Evolutionary conservation across 2,888 invertebrate genomes (phyloP).

Genomic region (Bruchidius siliquastri): DNA sequence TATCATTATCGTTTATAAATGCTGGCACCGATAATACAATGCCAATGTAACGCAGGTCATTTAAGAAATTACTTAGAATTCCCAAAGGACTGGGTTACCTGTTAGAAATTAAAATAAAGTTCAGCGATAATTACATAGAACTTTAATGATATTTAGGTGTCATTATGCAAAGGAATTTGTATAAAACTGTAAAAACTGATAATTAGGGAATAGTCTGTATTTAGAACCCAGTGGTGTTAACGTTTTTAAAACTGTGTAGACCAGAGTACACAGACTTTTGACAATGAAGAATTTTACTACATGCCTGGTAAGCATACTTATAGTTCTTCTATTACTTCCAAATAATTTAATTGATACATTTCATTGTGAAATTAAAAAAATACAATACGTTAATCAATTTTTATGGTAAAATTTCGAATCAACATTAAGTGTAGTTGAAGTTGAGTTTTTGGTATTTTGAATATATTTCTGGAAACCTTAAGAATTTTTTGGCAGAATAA

Average conservation of each 20-base stretch:
- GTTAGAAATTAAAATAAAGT: neutral
- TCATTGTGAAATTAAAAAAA: too few relatives aligned
- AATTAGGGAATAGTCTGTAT: neutral
- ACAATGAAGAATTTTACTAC: neutral
- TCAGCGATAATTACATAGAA: neutral
- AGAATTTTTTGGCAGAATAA: too few relatives aligned
- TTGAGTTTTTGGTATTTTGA: too few relatives aligned
- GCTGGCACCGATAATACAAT: neutral
- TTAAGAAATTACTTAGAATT: neutral
- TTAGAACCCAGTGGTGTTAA: neutral
- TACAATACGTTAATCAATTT: too few relatives aligned
- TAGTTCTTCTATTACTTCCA: conserved; percentile 1
- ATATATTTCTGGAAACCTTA: too few relatives aligned
- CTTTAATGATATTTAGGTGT: neutral
- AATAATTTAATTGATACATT: too few relatives aligned
- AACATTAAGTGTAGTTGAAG: too few relatives aligned
- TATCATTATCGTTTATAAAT: neutral
- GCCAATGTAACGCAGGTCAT: neutral
- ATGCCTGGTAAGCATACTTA: neutral
- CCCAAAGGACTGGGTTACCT: neutral
- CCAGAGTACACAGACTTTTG: neutral
- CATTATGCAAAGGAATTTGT: neutral
- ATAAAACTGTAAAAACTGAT: neutral
- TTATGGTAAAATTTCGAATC: too few relatives aligned
- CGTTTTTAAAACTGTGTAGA: neutral